These are phyloP conservation scores for Hyaena hyaena DNA, from an alignment of 2,113 vertebrate genomes.

Conservation along the genomic window DNA sequence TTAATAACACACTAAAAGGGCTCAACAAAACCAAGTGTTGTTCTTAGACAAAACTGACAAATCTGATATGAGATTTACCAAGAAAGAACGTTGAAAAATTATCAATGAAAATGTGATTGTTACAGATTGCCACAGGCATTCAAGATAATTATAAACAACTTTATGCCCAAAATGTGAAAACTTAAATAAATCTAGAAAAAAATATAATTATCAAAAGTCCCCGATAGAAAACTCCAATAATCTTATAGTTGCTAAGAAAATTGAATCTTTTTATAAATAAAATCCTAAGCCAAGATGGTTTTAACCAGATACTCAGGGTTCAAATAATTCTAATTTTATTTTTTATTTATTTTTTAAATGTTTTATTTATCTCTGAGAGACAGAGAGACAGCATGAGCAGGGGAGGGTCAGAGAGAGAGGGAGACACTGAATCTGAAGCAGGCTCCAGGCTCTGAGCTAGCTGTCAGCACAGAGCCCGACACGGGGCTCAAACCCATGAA, in stretches of 20 bases:
- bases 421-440: too few relatives aligned
- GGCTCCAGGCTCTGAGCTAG: too few relatives aligned
- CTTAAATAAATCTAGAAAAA: not conserved
- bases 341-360: too few relatives aligned
- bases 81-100: slow-evolving; percentile 1
- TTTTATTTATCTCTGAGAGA: too few relatives aligned
- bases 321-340: not conserved
- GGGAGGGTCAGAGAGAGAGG: too few relatives aligned
- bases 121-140: not conserved
- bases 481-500: too few relatives aligned
- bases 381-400: too few relatives aligned
- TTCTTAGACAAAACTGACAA: slow-evolving; percentile 3
- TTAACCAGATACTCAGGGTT: slow-evolving; percentile 41
- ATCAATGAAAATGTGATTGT: not conserved
- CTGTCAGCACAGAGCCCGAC: too few relatives aligned
- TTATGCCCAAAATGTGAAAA: not conserved
- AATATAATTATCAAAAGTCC: not conserved
- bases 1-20: not conserved
- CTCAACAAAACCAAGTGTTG: not conserved
- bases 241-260: not conserved
- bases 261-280: not conserved
- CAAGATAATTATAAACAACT: not conserved
- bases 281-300: not conserved
- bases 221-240: not conserved
- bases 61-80: slow-evolving; percentile 8